A percentile compares a stretch with the other conserved stretches of the same genome.
These are phyloP conservation scores for Drosophila macrothrix DNA, from an alignment of 2,888 invertebrate species.

Conservation along the genomic window DNA sequence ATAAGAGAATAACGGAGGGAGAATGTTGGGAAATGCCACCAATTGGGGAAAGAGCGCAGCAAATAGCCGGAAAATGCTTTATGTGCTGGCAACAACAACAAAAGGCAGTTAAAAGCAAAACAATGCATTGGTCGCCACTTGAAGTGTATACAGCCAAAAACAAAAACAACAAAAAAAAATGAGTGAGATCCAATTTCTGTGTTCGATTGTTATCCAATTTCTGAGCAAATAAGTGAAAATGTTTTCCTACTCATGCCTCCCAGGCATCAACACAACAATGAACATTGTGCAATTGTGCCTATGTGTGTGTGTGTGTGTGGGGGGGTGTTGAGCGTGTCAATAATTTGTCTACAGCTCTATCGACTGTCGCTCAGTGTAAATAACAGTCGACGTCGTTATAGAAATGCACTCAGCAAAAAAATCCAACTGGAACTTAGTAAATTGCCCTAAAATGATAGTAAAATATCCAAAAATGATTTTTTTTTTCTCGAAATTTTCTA, in stretches of 20 bases:
- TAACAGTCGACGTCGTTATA: slow-evolving; percentile 51
- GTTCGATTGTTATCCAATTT: slow-evolving; percentile 85
- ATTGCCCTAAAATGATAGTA: neutral
- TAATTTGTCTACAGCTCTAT: slow-evolving; percentile 69
- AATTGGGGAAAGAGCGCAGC: slow-evolving; percentile 46
- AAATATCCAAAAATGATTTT: neutral
- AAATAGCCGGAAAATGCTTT: slow-evolving; percentile 80
- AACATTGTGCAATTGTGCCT: slow-evolving; percentile 14
- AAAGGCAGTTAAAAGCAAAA: slow-evolving; percentile 77
- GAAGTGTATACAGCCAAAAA: slow-evolving; percentile 54
- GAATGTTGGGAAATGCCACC: slow-evolving; percentile 31
- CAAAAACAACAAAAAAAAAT: slow-evolving; percentile 61
- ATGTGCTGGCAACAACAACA: slow-evolving; percentile 56
- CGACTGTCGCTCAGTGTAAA: slow-evolving; percentile 51
- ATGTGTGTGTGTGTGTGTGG: slow-evolving; percentile 16
- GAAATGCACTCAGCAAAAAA: slow-evolving; percentile 56
- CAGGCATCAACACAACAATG: slow-evolving; percentile 49
- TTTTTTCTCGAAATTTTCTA: neutral
- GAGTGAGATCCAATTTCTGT: slow-evolving; percentile 84
- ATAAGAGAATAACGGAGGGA: slow-evolving; percentile 64
- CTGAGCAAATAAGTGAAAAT: slow-evolving; percentile 82
- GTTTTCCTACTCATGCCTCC: slow-evolving; percentile 79
- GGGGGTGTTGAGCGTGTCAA: slow-evolving; percentile 65
- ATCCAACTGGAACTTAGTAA: neutral
- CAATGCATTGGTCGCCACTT: slow-evolving; percentile 61